phyloP scores from a whole-genome alignment of 2,113 vertebrate genomes.

The Morone saxatilis region DNA sequence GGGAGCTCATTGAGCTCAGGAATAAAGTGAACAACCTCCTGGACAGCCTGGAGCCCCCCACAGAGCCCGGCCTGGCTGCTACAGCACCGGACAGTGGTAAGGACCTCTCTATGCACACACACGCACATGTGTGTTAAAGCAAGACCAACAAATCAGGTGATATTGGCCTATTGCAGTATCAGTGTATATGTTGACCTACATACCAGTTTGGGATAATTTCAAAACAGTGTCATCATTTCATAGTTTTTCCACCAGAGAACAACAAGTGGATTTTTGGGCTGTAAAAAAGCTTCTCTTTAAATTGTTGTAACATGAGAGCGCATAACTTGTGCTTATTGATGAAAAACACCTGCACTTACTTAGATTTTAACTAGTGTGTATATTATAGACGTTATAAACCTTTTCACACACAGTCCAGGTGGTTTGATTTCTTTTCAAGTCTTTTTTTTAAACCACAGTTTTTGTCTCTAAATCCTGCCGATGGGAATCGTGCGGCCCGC shows the following conservation, averaged over 20 bases:
- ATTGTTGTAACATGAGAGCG: background rate
- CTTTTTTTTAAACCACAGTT: background rate
- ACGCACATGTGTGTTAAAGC: background rate
- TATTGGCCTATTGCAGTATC: background rate
- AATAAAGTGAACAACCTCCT: constrained; percentile 98
- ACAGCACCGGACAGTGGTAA: constrained; percentile 90
- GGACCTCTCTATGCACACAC: background rate
- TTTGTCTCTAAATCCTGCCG: background rate
- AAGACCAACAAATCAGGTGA: background rate
- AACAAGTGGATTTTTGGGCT: background rate
- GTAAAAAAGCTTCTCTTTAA: background rate
- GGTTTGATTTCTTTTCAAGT: background rate
- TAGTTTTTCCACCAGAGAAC: constrained; percentile 13
- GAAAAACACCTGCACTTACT: background rate
- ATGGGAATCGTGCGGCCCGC: background rate
- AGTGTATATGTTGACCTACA: background rate
- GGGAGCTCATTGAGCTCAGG: constrained; percentile 96
- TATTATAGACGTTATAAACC: background rate
- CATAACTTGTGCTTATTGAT: background rate
- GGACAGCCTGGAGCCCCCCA: constrained; percentile 94
- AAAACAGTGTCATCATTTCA: background rate
- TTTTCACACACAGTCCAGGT: background rate
- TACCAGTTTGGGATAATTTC: background rate
- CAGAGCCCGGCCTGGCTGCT: constrained; percentile 89
- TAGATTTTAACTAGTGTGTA: background rate